phyloP scores from a whole-genome alignment of 1,140 invertebrate genomes.

The Cyrtorhinus lividipennis region DNA sequence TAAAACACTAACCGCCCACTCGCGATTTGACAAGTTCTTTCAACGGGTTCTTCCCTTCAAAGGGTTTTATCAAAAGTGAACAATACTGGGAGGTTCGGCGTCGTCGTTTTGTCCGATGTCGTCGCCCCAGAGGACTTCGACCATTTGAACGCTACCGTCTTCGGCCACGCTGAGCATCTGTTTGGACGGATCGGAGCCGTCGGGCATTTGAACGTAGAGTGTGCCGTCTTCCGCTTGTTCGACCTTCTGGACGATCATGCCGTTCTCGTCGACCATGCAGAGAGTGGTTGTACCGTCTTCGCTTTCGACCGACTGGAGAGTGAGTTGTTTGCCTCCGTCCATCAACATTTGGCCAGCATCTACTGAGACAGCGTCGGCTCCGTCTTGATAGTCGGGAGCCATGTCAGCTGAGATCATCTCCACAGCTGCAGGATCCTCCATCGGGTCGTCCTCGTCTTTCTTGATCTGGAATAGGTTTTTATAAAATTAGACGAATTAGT shows the following conservation, averaged over 20 bases:
- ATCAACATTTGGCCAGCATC: slow-evolving; percentile 12
- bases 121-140: slow-evolving; percentile 27
- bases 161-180: slow-evolving; percentile 26
- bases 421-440: slow-evolving; percentile 20
- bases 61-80: slow-evolving; percentile 16
- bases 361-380: neutral
- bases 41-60: too few species aligned
- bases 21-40: too few species aligned
- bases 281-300: slow-evolving; percentile 23
- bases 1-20: too few species aligned
- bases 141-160: slow-evolving; percentile 28
- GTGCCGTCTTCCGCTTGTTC: slow-evolving; percentile 26
- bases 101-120: slow-evolving; percentile 21
- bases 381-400: slow-evolving; percentile 12
- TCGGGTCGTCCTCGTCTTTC: neutral
- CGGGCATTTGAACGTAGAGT: slow-evolving; percentile 26
- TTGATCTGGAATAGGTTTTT: slow-evolving; percentile 3
- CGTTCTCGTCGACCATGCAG: slow-evolving; percentile 25
- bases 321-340: slow-evolving; percentile 17
- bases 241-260: slow-evolving; percentile 24
- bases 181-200: slow-evolving; percentile 22
- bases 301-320: slow-evolving; percentile 15
- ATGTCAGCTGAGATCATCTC: slow-evolving; percentile 23
- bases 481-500: too few species aligned
- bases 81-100: slow-evolving; percentile 13